Base-by-base conservation (phyloP, 2,888 invertebrate species). In the Drosophila prolongata region DNA sequence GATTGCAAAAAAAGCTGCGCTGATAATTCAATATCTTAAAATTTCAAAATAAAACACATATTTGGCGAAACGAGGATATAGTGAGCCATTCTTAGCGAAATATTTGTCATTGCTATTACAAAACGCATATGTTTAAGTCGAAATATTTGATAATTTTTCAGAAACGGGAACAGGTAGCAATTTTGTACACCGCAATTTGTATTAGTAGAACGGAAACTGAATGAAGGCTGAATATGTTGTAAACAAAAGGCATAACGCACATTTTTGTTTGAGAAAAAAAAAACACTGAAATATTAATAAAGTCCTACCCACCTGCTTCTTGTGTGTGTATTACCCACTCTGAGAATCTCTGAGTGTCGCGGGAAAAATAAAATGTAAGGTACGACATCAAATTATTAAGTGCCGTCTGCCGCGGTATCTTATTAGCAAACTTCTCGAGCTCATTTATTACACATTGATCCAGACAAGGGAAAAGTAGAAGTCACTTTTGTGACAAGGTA, bases 161-260 rank as follows among this genome's bases (percentile, higher is more conserved):
- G 35, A 57, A 57, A 57, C 56, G 14, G 54, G 35, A 53, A 57
- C 53, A 44, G 24, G 19, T 13, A 13, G 24, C 6, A 13, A 44
- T 24, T 13, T 10, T n/a, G 1, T 27, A 9, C 24, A 24, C 43
- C 13, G 11, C 24, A 16, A 13, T 2, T 44, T 24, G 19, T 8
- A 10, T 19, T 19, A 43, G 16, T 11, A 56, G 24, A 50, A 37
- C 52, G n/a, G 56, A 37, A 52, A 57, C 57, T 53, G 38, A 46
- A 14, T 46, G n/a, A 3, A 9, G 57, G 16, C 55, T 11, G 6
- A n/a, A 38, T 24, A 3, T 58, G 14, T 37, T 13, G 24, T 47
- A 11, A 49, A 56, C 56, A 35, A 57, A 52, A 57, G 37, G 55
- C 30, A 40, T 56, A 57, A 27, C 19, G 16, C 9, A n/a, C 40